Evolutionary conservation across 1,140 invertebrate species (phyloP).

Genomic region (Chionoecetes opilio): DNA sequence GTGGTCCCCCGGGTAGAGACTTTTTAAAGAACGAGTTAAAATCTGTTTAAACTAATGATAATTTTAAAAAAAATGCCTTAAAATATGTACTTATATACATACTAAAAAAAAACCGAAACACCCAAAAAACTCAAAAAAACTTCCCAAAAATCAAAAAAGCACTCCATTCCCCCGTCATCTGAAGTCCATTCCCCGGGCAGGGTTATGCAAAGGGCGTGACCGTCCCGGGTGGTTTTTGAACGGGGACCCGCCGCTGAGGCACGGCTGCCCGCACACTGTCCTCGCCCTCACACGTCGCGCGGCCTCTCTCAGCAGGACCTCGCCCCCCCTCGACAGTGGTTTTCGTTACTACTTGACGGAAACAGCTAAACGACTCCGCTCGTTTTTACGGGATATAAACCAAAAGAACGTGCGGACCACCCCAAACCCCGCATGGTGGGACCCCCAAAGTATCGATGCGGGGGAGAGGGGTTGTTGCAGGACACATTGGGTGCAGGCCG

Average conservation of each 20-base stretch:
- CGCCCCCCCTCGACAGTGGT: conserved; percentile 7
- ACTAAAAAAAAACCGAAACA: no score
- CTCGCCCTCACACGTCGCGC: background rate
- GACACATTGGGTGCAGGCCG: conserved; percentile 96
- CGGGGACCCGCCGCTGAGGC: conserved; percentile 53
- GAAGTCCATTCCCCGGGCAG: no score
- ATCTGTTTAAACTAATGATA: no score
- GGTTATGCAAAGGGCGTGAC: no score
- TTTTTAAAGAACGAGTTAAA: no score
- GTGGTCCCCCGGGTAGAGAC: background rate
- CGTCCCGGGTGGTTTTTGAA: conserved; percentile 52
- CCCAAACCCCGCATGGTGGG: conserved; percentile 98
- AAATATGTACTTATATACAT: no score
- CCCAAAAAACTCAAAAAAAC: no score
- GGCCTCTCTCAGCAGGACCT: background rate
- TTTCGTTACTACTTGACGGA: background rate
- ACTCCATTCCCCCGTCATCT: no score
- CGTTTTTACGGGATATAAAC: background rate
- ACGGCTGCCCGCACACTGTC: conserved; percentile 61
- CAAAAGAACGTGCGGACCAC: background rate
- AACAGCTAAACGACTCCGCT: background rate
- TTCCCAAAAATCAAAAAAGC: no score
- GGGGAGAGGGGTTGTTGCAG: conserved; percentile 95
- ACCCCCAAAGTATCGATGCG: conserved; percentile 98
- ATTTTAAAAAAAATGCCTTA: no score